These are phyloP conservation scores for Temnothorax nylanderi DNA, from an alignment of 1,140 invertebrate species.

Conservation along the genomic window DNA sequence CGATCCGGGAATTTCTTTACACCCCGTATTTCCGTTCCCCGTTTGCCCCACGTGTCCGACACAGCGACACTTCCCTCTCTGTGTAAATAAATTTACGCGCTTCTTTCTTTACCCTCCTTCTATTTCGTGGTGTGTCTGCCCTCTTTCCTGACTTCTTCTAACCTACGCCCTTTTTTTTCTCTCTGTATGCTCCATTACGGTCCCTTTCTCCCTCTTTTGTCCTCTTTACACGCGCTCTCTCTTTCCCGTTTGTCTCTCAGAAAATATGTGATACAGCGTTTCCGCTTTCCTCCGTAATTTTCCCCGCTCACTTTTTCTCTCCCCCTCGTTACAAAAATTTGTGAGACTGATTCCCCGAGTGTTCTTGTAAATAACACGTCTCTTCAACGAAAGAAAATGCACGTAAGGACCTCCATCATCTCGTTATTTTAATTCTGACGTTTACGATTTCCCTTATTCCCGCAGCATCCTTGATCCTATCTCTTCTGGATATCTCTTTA, in stretches of 20 bases:
- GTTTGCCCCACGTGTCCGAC: background rate
- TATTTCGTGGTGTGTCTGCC: conserved; percentile 5
- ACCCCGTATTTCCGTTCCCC: conserved; percentile 18
- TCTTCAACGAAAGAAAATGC: background rate
- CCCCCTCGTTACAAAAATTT: conserved; percentile 16
- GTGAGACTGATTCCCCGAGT: background rate
- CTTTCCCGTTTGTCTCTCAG: background rate
- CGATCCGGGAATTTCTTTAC: conserved; percentile 14
- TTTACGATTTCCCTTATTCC: background rate
- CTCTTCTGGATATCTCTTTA: background rate
- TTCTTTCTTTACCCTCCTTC: conserved; percentile 15
- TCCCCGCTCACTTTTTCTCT: background rate
- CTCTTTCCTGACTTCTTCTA: conserved; percentile 11
- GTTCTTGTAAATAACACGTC: background rate
- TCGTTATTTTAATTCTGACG: background rate
- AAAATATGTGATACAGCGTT: conserved; percentile 20
- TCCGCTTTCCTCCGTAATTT: conserved; percentile 1
- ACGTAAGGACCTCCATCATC: background rate
- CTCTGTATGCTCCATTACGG: background rate
- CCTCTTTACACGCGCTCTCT: background rate
- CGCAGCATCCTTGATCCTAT: background rate
- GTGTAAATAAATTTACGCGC: conserved; percentile 55
- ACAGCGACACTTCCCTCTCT: conserved; percentile 23
- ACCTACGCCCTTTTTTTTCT: background rate
- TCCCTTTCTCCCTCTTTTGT: background rate